Percentiles rank a stretch among this genome's conserved stretches.
Evolutionary conservation across 2,797 vertebrate genomes (phyloP).

Genomic region (Sparus aurata): DNA sequence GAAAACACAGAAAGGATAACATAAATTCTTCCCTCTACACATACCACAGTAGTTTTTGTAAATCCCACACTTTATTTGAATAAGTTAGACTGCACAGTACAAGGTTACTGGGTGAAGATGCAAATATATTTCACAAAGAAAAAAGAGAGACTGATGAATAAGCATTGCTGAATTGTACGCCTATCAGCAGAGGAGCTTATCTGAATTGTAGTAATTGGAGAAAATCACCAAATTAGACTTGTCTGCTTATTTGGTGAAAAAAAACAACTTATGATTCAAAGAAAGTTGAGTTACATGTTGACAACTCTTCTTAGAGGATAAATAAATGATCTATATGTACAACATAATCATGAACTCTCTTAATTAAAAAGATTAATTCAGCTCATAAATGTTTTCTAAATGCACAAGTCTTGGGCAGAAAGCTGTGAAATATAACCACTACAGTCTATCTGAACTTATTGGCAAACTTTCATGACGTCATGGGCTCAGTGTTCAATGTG

Average conservation of each 20-base stretch:
- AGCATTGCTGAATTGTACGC: constrained; percentile 35
- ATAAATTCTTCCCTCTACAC: constrained; percentile 67
- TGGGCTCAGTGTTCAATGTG: neutral
- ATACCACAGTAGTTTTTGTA: constrained; percentile 70
- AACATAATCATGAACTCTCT: constrained; percentile 1
- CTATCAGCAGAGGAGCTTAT: constrained; percentile 70
- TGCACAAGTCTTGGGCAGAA: neutral
- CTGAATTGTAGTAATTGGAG: constrained; percentile 45
- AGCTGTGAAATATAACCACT: neutral
- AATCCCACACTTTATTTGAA: constrained; percentile 79
- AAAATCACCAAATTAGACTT: constrained; percentile 5
- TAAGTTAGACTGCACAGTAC: constrained; percentile 64
- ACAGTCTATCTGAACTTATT: neutral
- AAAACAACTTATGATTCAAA: neutral
- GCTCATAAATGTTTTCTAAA: neutral
- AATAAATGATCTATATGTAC: constrained; percentile 18
- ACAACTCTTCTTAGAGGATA: neutral
- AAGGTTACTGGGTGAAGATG: constrained; percentile 54
- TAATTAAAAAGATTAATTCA: constrained; percentile 27
- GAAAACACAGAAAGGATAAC: constrained; percentile 48
- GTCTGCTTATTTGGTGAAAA: constrained; percentile 27
- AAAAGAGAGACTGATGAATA: constrained; percentile 41
- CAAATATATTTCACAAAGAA: constrained; percentile 58
- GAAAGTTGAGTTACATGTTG: constrained; percentile 8
- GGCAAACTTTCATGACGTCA: neutral